These are phyloP conservation scores for Leuciscus idus DNA, from an alignment of 2,113 vertebrate species.

Conservation along the genomic window DNA sequence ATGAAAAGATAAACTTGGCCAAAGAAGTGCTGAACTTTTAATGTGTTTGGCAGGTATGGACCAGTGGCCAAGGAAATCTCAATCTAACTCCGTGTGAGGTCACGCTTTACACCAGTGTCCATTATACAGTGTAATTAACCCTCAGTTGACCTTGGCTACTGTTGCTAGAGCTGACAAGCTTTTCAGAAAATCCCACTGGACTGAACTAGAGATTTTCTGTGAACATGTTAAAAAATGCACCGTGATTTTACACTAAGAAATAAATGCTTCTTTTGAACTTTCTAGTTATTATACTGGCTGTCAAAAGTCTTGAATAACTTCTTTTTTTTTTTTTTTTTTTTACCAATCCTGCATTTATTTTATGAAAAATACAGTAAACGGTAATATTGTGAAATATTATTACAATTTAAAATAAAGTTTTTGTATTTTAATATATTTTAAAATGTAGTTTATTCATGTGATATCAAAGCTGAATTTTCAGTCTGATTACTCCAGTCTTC, in stretches of 20 bases:
- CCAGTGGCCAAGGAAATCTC: background rate
- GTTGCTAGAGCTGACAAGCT: background rate
- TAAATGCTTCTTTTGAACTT: background rate
- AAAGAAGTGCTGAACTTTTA: background rate
- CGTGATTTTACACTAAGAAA: background rate
- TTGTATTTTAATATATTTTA: background rate
- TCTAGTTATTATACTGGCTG: too few relatives aligned
- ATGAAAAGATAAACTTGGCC: background rate
- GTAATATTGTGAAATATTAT: background rate
- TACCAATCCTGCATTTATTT: too few relatives aligned
- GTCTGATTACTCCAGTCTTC: background rate
- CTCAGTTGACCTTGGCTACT: constrained; percentile 1
- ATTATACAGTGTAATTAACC: constrained; percentile 16
- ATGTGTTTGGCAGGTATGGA: background rate
- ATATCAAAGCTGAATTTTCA: background rate
- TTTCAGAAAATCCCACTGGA: background rate
- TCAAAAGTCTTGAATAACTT: too few relatives aligned
- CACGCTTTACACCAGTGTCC: background rate
- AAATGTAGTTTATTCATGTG: background rate
- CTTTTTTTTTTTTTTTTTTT: too few relatives aligned
- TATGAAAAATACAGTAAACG: too few relatives aligned
- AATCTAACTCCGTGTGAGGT: background rate
- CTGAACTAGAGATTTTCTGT: background rate
- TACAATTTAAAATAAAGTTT: background rate
- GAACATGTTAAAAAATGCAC: background rate